Conservation (phyloP, 2,888 invertebrate species). For the Nowickia ferox region DNA sequence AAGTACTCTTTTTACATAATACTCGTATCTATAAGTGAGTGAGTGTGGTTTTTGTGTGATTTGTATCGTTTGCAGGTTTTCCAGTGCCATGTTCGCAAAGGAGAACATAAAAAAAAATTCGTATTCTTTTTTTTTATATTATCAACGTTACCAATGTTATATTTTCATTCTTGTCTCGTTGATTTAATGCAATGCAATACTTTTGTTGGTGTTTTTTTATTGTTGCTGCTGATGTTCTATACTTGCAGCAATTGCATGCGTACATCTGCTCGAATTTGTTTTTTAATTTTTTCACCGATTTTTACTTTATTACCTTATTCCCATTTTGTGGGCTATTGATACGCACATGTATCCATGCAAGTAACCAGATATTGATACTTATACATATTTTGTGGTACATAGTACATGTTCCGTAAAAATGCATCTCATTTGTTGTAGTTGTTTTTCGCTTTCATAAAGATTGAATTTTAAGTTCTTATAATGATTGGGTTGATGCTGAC, state of each 20-base stretch:
- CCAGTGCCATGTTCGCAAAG: slow-evolving; percentile 41
- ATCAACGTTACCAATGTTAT: slow-evolving; percentile 60
- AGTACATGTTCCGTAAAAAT: slow-evolving; percentile 32
- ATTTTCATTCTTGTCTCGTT: slow-evolving; percentile 66
- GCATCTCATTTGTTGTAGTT: slow-evolving; percentile 49
- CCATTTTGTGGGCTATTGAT: slow-evolving; percentile 60
- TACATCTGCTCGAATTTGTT: slow-evolving; percentile 63
- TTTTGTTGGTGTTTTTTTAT: slow-evolving; percentile 26
- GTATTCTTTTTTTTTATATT: slow-evolving; percentile 42
- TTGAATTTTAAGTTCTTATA: slow-evolving; percentile 66
- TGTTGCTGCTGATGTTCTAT: slow-evolving; percentile 28
- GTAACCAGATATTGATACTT: slow-evolving; percentile 55
- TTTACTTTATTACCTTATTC: slow-evolving; percentile 39
- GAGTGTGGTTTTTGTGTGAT: slow-evolving; percentile 70
- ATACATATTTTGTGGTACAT: slow-evolving; percentile 10
- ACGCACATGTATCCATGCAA: slow-evolving; percentile 34
- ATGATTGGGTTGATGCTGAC: slow-evolving; percentile 60
- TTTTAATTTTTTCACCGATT: slow-evolving; percentile 21
- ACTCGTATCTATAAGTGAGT: slow-evolving; percentile 64
- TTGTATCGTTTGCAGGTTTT: slow-evolving; percentile 70
- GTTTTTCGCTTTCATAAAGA: slow-evolving; percentile 50
- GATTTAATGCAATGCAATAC: slow-evolving; percentile 67
- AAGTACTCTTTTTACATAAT: neutral
- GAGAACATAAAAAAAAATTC: slow-evolving; percentile 1
- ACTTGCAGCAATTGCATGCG: slow-evolving; percentile 55